Percentiles rank a stretch among this genome's conserved stretches.
These are phyloP conservation scores for Druon quercuslanigerum DNA, from an alignment of 1,140 invertebrate genomes.

Conservation along the genomic window DNA sequence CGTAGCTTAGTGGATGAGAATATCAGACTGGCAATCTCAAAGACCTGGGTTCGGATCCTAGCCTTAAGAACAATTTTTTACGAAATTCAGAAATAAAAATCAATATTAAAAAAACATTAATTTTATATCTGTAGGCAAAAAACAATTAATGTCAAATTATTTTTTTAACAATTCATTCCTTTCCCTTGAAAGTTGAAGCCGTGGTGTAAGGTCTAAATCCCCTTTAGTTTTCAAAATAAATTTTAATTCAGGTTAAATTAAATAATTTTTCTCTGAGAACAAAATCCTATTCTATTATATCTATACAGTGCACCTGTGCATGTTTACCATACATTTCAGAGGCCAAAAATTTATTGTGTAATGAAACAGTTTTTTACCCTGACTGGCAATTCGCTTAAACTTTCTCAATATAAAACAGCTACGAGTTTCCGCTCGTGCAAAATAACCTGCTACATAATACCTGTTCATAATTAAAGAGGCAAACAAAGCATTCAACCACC, in stretches of 20 bases:
- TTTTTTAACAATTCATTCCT: too few relatives aligned
- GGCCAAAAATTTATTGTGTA: neutral
- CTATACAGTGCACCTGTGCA: neutral
- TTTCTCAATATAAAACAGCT: neutral
- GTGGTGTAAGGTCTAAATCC: too few relatives aligned
- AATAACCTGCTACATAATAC: neutral
- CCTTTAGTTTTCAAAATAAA: neutral
- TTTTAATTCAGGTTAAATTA: neutral
- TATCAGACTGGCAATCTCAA: too few relatives aligned
- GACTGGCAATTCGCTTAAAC: neutral
- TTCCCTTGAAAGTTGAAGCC: too few relatives aligned
- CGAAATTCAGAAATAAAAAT: too few relatives aligned
- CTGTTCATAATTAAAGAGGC: neutral
- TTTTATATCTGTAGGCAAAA: too few relatives aligned
- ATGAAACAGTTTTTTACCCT: neutral
- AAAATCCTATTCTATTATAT: neutral
- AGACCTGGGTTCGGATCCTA: too few relatives aligned
- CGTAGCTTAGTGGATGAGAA: too few relatives aligned
- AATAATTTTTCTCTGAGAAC: too few relatives aligned
- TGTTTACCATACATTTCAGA: neutral
- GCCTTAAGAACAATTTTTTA: too few relatives aligned
- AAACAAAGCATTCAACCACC: neutral
- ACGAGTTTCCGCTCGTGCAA: neutral
- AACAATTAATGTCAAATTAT: too few relatives aligned
- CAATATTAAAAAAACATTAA: too few relatives aligned